These are phyloP conservation scores for Tarsius wallacei DNA, from an alignment of 2,797 vertebrate genomes.

Conservation along the genomic window DNA sequence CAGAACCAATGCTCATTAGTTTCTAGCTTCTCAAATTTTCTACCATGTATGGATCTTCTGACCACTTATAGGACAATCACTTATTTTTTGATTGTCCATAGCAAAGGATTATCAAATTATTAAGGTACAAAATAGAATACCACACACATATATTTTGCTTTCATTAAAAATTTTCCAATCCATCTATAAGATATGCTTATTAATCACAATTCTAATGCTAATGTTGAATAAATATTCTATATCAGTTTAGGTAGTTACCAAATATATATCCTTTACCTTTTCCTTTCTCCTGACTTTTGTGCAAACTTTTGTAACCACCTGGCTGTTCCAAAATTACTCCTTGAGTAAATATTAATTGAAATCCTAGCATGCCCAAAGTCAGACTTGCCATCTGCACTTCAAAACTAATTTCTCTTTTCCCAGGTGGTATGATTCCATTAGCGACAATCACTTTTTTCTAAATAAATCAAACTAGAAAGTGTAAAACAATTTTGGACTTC, in stretches of 20 bases:
- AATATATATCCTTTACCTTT: neutral
- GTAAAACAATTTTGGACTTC: neutral
- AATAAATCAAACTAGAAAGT: conserved; percentile 41
- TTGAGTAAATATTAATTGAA: conserved; percentile 56
- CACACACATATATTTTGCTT: neutral
- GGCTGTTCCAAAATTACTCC: neutral
- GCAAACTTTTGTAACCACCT: neutral
- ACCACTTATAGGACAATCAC: neutral
- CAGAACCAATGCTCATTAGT: neutral
- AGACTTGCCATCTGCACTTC: neutral
- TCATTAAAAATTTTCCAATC: neutral
- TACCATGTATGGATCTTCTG: neutral
- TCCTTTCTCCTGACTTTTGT: conserved; percentile 54
- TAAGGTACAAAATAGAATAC: conserved; percentile 43
- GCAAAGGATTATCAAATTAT: conserved; percentile 10
- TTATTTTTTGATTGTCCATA: neutral
- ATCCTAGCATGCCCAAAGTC: neutral
- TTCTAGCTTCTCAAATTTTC: conserved; percentile 25
- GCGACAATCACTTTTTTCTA: conserved; percentile 30
- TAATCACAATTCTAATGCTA: neutral
- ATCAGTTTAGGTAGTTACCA: neutral
- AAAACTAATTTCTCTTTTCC: conserved; percentile 53
- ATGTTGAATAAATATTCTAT: neutral
- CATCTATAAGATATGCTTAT: neutral
- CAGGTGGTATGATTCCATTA: conserved; percentile 1